Evolutionary conservation across 1,140 invertebrate species (phyloP), one percentile per base, ranked within the genome.

Genomic region (Oppia nitens): DNA sequence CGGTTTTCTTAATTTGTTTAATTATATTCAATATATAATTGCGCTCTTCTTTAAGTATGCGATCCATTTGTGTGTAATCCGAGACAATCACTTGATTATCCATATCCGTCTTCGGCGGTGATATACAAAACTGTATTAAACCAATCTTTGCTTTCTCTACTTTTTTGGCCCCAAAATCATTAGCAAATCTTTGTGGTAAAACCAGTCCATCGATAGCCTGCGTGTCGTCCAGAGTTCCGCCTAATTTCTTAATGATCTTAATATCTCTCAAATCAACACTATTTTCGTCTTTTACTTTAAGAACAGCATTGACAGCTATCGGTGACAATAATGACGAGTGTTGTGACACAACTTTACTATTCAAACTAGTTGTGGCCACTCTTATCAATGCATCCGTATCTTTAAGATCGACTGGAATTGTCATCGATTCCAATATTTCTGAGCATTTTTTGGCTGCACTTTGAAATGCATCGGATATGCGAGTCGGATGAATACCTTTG

Each of bases 61-160:
- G 79, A 74, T 99, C 96, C 95, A 99, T 99, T 60, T 95, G 92
- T 47, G 93, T 81, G 70, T 99, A 99, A 71, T 99, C 96, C 0
- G 92, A 93, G 11, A 99, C 89, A 64, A 99, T 83, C 0, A 99
- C 90, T 67, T 78, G 76, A 74, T 97, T 93, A 69, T 99, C 95
- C 93, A 99, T 98, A 77, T 99, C 94, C 60, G 96, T 98, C 76
- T 99, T 99, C 9, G 96, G 96, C 58, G 96, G 91, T 47, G 95
- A 98, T 71, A 99, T 93, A 71, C 96, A 98, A 71, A 99, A 99
- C 71, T 99, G 96, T 65, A 99, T 98, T 0, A 99, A 79, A 62
- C 90, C 96, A 76, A 99, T 95, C 74, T 96, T 97, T 2, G 93
- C 94, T 71, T 98, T 98, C 70, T 98, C 95, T 62, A 98, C 78